Conservation (phyloP, 1,140 invertebrate species). For the Apis dorsata region DNA sequence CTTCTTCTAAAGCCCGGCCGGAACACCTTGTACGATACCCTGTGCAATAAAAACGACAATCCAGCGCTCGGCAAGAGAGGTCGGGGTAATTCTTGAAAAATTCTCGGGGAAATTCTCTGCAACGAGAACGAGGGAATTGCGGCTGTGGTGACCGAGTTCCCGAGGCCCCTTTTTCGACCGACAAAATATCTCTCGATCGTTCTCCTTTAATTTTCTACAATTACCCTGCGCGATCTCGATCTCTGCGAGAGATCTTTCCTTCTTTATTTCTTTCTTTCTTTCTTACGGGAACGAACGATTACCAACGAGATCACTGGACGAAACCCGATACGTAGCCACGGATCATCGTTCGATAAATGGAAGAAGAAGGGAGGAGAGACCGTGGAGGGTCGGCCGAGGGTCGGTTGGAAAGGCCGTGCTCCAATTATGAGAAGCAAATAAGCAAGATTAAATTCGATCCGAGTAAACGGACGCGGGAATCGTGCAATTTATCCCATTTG, state of each 20-base stretch:
- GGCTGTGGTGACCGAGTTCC: conserved; percentile 31
- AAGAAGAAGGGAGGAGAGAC: conserved; percentile 20
- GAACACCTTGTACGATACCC: background rate
- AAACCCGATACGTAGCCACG: background rate
- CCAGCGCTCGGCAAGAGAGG: background rate
- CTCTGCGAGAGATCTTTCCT: background rate
- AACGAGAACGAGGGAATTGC: conserved; percentile 1
- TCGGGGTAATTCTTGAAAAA: conserved; percentile 19
- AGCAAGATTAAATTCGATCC: conserved; percentile 56
- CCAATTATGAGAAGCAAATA: conserved; percentile 61
- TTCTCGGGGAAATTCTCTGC: background rate
- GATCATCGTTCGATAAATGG: conserved; percentile 47
- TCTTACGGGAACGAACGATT: conserved; percentile 33
- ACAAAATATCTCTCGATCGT: conserved; percentile 40
- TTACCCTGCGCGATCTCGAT: conserved; percentile 1
- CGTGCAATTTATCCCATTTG: conserved; percentile 54
- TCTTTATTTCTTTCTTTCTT: background rate
- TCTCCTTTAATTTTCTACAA: conserved; percentile 37
- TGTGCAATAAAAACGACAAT: conserved; percentile 18
- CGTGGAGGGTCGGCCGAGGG: background rate
- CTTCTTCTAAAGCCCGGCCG: background rate
- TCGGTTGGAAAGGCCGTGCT: conserved; percentile 38
- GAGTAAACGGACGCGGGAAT: conserved; percentile 53
- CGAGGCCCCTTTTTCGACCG: background rate
- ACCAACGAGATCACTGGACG: conserved; percentile 11